Conservation (phyloP, 30 jellyfish, hydroid and myxozoan genomes). For the Hydractinia symbiolongicarpus region DNA sequence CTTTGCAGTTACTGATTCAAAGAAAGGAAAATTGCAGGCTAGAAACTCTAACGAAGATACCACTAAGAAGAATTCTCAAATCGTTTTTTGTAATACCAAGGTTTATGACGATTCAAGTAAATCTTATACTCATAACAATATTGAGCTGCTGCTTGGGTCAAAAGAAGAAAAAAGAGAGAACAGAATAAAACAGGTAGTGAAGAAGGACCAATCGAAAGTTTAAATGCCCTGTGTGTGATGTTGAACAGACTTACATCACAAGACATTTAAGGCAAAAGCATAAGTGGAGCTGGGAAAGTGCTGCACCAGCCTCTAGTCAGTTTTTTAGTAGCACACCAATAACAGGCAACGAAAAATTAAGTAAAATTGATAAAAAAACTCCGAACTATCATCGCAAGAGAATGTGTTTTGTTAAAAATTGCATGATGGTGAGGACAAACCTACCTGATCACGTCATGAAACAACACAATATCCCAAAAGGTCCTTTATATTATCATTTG, state of each 20-base stretch:
- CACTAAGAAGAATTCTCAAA: too few species aligned
- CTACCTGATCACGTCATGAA: background rate
- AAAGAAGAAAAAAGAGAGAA: too few species aligned
- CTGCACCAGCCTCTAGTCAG: background rate
- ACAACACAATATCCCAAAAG: background rate
- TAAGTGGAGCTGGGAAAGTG: conserved; percentile 5
- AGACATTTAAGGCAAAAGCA: conserved; percentile 1
- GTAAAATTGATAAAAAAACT: background rate
- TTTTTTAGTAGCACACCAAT: background rate
- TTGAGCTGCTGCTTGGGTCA: too few species aligned
- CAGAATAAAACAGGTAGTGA: too few species aligned
- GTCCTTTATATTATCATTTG: background rate
- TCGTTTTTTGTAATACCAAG: too few species aligned
- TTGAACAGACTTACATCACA: background rate
- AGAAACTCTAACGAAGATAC: too few species aligned
- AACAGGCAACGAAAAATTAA: too few species aligned
- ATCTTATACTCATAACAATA: too few species aligned
- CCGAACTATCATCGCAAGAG: background rate
- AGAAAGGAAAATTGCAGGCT: too few species aligned
- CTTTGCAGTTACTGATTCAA: too few species aligned
- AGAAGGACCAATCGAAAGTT: too few species aligned
- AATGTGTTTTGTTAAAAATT: background rate
- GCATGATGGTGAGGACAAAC: background rate
- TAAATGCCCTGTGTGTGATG: background rate
- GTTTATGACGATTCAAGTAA: too few species aligned